These are phyloP conservation scores for Agrilus planipennis DNA, from an alignment of 1,140 invertebrate genomes.

Conservation along the genomic window DNA sequence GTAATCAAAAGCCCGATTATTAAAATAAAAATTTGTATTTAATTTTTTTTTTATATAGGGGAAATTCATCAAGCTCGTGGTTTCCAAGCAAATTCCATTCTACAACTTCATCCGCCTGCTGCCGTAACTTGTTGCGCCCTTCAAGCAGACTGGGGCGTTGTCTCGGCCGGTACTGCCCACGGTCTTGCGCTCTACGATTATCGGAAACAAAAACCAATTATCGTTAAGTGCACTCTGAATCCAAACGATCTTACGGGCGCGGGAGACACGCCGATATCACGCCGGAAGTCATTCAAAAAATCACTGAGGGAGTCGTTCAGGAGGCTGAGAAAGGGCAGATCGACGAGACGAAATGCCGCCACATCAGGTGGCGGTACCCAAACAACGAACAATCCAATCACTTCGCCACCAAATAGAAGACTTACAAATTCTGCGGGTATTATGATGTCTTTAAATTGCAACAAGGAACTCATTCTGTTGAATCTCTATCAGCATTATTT, in stretches of 20 bases:
- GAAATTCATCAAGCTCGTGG: slow-evolving; percentile 39
- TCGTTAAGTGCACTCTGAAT: slow-evolving; percentile 86
- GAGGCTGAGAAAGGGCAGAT: slow-evolving; percentile 76
- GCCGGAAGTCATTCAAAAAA: slow-evolving; percentile 94
- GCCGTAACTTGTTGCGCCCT: slow-evolving; percentile 80
- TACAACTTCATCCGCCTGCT: slow-evolving; percentile 87
- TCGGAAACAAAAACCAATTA: slow-evolving; percentile 58
- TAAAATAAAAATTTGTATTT: slow-evolving; percentile 21
- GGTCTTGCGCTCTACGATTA: slow-evolving; percentile 87
- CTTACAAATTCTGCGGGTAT: too few relatives aligned
- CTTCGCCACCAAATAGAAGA: too few relatives aligned
- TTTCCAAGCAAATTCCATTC: slow-evolving; percentile 64
- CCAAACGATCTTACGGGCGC: slow-evolving; percentile 78
- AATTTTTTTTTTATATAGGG: slow-evolving; percentile 33
- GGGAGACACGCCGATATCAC: slow-evolving; percentile 86
- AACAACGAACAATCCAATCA: too few relatives aligned
- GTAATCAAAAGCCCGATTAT: too few relatives aligned
- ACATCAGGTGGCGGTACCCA: too few relatives aligned
- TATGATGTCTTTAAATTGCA: too few relatives aligned
- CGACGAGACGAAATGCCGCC: slow-evolving; percentile 48
- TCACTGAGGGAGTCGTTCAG: slow-evolving; percentile 91
- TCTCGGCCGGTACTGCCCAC: slow-evolving; percentile 89
- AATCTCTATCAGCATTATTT: too few relatives aligned
- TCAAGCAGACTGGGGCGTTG: slow-evolving; percentile 81
- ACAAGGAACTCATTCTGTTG: too few relatives aligned